Base-by-base conservation (phyloP, 2,797 vertebrate genomes). In the Synanceia verrucosa region DNA sequence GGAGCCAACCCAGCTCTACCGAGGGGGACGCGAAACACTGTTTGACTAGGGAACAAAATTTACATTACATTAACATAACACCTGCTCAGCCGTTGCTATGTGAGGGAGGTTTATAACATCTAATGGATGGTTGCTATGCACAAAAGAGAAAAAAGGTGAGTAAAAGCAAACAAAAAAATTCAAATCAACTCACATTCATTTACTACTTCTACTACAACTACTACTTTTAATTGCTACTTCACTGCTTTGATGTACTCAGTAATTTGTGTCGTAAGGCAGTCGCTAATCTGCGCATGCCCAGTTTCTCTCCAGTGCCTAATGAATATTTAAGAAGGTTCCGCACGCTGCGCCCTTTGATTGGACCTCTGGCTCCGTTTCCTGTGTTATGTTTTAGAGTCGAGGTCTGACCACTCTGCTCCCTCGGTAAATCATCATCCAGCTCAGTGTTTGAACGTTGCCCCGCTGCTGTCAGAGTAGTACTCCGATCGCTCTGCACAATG, bases 291-390 rank as follows among this genome's bases (percentile, higher is more conserved):
- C 89, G 88, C 92, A 91, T 82, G 92, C 90, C 3, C 87, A 74
- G 70, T 75, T 0, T 59, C 28, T 3, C 47, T 78, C 73, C 21
- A 6, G 36, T 4, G 14, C 1, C 80, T 86, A 7, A 85, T 93
- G 90, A 90, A 93, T 93, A 92, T 85, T 83, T 72, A 88, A 87
- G 8, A 0, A 0, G 1, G 0, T 6, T 18, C 29, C 37, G 26
- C 23, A 70, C 29, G 39, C 58, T 9, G 72, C 51, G 55, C 7
- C 12, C 50, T 77, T 18, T 82, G 76, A 91, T 93, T 92, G 90
- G 92, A 57, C 29, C 51, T 0, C 11, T 33, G 74, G 61, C 76
- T 50, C 53, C 1, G 86, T 87, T 89, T 87, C 84, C 82, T 78
- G 89, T 86, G 76, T 90, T 65, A 9, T 81, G 87, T 82, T 82